These are phyloP conservation scores for Chironex yamaguchii DNA, from an alignment of 30 jellyfish, hydroid and myxozoan species.

Conservation along the genomic window DNA sequence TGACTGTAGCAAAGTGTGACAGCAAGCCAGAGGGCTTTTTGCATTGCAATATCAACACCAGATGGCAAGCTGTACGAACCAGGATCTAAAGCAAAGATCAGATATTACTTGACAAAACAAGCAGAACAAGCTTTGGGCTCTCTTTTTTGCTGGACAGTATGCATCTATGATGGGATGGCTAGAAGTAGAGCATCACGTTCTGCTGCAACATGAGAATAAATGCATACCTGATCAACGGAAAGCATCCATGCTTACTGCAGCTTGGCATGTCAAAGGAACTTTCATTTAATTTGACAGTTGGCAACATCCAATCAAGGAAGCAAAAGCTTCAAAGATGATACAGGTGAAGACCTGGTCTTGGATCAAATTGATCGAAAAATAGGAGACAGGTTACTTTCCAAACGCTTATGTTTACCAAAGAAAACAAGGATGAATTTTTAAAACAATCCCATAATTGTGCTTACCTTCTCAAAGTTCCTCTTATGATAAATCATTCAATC, in stretches of 20 bases:
- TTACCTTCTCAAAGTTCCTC: too few species aligned
- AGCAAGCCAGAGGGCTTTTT: too few species aligned
- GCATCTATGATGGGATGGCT: conserved; percentile 1
- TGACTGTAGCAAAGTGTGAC: neutral
- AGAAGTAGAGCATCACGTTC: neutral
- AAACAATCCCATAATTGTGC: too few species aligned
- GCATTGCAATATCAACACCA: neutral
- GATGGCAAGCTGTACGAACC: too few species aligned
- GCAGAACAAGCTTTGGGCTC: neutral
- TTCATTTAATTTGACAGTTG: neutral
- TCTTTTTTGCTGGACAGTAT: neutral
- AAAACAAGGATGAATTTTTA: too few species aligned
- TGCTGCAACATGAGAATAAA: neutral
- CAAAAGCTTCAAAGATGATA: too few species aligned
- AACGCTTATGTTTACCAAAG: too few species aligned
- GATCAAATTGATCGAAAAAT: too few species aligned
- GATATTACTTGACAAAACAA: neutral
- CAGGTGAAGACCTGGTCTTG: too few species aligned
- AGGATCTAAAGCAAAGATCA: neutral
- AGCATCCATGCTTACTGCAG: conserved; percentile 1
- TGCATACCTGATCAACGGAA: neutral
- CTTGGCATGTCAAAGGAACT: neutral
- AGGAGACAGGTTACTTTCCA: too few species aligned
- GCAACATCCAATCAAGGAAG: neutral
- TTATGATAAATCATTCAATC: too few species aligned